Evolutionary conservation across 2,888 invertebrate genomes (phyloP).

Genomic region (Rotaria macrura): DNA sequence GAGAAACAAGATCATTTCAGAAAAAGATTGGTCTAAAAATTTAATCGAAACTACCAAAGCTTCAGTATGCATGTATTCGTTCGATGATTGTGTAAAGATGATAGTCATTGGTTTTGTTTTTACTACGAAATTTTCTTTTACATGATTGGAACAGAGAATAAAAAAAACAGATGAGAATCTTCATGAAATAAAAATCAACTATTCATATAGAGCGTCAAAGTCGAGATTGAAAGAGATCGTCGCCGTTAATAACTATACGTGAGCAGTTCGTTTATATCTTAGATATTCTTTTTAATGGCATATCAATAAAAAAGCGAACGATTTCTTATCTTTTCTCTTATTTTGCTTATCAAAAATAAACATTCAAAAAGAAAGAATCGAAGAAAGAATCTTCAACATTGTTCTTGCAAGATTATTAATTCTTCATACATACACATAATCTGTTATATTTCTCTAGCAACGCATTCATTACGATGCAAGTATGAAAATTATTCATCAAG

Average conservation of each 20-base stretch:
- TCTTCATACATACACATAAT: no score
- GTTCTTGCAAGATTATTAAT: no score
- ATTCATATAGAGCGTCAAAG: background rate
- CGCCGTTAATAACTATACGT: background rate
- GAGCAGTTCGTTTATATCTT: background rate
- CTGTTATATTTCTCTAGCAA: no score
- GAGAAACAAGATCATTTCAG: background rate
- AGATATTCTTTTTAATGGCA: background rate
- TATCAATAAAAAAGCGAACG: no score
- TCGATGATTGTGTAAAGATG: background rate
- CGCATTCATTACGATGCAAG: no score
- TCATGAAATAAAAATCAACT: background rate
- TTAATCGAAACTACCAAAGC: background rate
- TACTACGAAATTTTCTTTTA: no score
- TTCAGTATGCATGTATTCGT: background rate
- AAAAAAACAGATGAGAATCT: background rate
- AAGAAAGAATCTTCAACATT: no score
- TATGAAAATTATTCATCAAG: no score
- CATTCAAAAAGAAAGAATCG: no score
- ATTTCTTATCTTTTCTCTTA: no score
- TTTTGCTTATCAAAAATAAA: no score
- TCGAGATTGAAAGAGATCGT: background rate
- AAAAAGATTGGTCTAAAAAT: background rate
- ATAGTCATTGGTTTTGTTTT: background rate
- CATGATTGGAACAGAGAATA: no score